Evolutionary conservation across 2,113 vertebrate species (phyloP), one percentile per base, ranked within the genome.

Genomic region (Fulmarus glacialis): DNA sequence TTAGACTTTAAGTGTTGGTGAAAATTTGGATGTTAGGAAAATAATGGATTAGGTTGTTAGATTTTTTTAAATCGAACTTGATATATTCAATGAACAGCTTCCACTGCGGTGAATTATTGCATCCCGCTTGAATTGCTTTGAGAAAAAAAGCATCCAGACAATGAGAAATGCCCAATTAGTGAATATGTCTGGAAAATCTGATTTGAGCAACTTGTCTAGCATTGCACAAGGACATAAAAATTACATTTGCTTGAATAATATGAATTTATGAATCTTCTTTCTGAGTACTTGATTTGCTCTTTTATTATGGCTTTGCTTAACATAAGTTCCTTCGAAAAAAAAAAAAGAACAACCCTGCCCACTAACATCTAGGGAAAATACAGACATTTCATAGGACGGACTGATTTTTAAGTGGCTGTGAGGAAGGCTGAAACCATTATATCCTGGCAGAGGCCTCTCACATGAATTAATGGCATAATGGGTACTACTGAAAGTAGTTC

Each of bases 151-250:
- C 45, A 56, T 56, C 47, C 34, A 90, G 70, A 89, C 2, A 14
- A 72, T 80, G 79, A 93, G 66, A 90, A 94, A 88, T 50, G 42
- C n/a, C 79, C 82, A 82, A 64, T 93, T 93, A 93, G 84, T 93
- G 92, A 90, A 59, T 52, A 80, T 38, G 32, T 86, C 89, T 82
- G 92, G 95, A 95, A 97, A 96, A 96, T 93, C 45, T 96, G 87
- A 91, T 93, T 92, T 94, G 58, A 88, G 66, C 71, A 91, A 87
- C 85, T 90, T 85, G 56, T 82, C 96, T 86, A 88, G 71, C 62
- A 66, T 90, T 93, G 59, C 71, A 70, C n/a, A 87, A 80, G 75
- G 72, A 73, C 82, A 79, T 75, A 87, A 93, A 87, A 97, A 81
- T 86, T 90, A 47, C 26, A 89, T 94, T 95, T 93, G 9, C 38